phyloP scores from a whole-genome alignment of 2,113 vertebrate genomes.

The Chiloscyllium plagiosum region DNA sequence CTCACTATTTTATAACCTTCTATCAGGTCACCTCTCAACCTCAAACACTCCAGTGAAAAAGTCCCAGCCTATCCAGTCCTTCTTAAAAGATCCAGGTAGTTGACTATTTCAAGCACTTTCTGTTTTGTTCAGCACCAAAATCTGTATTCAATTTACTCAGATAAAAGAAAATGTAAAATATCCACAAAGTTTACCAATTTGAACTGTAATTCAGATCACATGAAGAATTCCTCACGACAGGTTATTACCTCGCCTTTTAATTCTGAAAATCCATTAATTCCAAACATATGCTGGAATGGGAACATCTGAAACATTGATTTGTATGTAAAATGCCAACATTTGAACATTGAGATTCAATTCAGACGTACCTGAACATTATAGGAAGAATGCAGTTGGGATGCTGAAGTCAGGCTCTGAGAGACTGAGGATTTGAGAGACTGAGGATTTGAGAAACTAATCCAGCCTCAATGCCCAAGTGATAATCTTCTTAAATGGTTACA shows the following conservation, averaged over 20 bases:
- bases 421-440: not conserved
- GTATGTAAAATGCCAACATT: not conserved
- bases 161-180: not conserved
- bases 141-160: not conserved
- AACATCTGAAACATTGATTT: not conserved
- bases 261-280: not conserved
- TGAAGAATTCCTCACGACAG: not conserved
- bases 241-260: not conserved
- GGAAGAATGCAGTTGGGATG: not conserved
- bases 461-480: not conserved
- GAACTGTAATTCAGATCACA: not conserved
- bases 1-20: too few species aligned
- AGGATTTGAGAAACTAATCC: not conserved
- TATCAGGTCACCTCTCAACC: too few species aligned
- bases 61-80: too few species aligned
- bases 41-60: too few species aligned
- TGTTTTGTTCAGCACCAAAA: too few species aligned
- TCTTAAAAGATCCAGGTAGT: too few species aligned
- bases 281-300: not conserved
- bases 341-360: not conserved
- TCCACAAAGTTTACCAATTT: not conserved
- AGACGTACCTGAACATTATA: not conserved
- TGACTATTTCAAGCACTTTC: too few species aligned
- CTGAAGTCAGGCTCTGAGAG: not conserved
- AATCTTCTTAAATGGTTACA: constrained; percentile 27